Conservation (phyloP, 2,113 vertebrate species). For the Jacana jacana region DNA sequence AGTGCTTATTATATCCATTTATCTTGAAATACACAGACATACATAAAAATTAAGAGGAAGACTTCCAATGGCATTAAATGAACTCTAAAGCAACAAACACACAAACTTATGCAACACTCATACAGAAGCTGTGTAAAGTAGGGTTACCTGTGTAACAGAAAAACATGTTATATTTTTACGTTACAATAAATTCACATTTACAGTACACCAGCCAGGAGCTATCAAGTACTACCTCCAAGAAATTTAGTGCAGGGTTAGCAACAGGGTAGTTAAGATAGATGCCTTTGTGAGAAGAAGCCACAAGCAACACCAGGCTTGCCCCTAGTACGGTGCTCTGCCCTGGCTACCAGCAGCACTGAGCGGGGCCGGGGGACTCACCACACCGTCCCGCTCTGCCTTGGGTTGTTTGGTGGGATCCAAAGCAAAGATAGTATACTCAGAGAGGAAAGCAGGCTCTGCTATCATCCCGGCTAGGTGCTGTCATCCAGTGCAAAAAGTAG, state of each 20-base stretch:
- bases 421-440: slow-evolving; percentile 99
- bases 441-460: slow-evolving; percentile 99
- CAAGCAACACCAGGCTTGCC: slow-evolving; percentile 74
- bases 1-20: neutral
- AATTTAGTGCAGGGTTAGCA: slow-evolving; percentile 83
- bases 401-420: slow-evolving; percentile 95
- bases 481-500: slow-evolving; percentile 83
- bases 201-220: slow-evolving; percentile 69
- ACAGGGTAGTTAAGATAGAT: slow-evolving; percentile 75
- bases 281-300: slow-evolving; percentile 80
- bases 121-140: neutral
- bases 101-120: neutral
- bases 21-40: neutral
- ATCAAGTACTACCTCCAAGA: slow-evolving; percentile 35
- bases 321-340: slow-evolving; percentile 73
- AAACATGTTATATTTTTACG: slow-evolving; percentile 54
- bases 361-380: slow-evolving; percentile 91
- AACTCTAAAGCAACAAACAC: slow-evolving; percentile 2
- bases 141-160: slow-evolving; percentile 32
- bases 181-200: slow-evolving; percentile 52
- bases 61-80: neutral
- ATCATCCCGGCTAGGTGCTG: slow-evolving; percentile 98
- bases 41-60: neutral
- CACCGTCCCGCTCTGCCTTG: slow-evolving; percentile 89
- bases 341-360: slow-evolving; percentile 72